A percentile compares a stretch with the other conserved stretches of the same genome.
These are phyloP conservation scores for Choristoneura rosaceana DNA, from an alignment of 2,888 invertebrate genomes.

Conservation along the genomic window DNA sequence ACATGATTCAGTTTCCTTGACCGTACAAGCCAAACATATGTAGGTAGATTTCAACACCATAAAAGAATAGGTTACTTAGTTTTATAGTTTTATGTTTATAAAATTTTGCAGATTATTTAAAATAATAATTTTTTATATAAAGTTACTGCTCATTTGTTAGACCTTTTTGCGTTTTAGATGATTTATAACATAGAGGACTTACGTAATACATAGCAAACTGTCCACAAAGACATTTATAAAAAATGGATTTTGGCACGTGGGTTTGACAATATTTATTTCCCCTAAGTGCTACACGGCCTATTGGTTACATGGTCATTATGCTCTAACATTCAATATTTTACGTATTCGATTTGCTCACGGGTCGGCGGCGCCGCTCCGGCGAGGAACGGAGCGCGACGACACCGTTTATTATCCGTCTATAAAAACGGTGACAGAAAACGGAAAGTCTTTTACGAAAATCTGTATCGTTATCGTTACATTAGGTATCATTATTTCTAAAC, in stretches of 20 bases:
- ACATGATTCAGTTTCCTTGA: no score
- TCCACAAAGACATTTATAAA: conserved; percentile 39
- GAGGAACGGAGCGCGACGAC: conserved; percentile 49
- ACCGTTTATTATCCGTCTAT: conserved; percentile 51
- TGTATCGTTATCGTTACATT: conserved; percentile 59
- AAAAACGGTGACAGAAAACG: conserved; percentile 61
- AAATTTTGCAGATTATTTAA: no score
- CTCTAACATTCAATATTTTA: conserved; percentile 65
- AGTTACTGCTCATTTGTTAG: background rate
- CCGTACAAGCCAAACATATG: background rate
- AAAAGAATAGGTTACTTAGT: background rate
- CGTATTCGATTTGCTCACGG: conserved; percentile 56
- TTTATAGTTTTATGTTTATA: no score
- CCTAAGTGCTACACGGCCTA: conserved; percentile 45
- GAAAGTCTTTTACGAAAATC: conserved; percentile 57
- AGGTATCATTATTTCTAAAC: conserved; percentile 49
- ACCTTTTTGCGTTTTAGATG: background rate
- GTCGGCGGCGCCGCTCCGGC: conserved; percentile 20
- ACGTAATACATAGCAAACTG: conserved; percentile 21
- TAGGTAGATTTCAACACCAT: background rate
- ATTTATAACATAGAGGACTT: background rate
- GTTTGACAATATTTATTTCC: conserved; percentile 29
- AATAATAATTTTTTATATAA: no score
- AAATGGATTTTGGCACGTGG: conserved; percentile 42
- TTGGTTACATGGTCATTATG: conserved; percentile 56